A percentile compares a stretch with the other conserved stretches of the same genome.
phyloP scores from a whole-genome alignment of 1,140 invertebrate genomes.

The Drosophila kanapiae region DNA sequence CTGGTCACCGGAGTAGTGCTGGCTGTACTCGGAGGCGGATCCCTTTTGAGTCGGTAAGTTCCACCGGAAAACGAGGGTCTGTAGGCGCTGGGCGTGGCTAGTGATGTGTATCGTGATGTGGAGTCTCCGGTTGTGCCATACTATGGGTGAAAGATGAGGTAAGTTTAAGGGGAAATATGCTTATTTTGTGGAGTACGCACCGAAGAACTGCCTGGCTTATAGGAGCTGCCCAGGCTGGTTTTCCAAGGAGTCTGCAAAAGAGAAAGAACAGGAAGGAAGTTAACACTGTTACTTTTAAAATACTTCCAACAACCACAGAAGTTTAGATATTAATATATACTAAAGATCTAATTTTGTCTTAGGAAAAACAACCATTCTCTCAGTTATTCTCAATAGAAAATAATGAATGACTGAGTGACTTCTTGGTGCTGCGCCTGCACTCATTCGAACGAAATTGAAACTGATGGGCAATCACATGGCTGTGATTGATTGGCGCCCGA shows the following conservation, averaged over 20 bases:
- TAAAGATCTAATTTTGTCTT: not conserved
- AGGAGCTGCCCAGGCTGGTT: constrained; percentile 66
- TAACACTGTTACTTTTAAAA: too few relatives aligned
- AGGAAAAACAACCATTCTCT: not conserved
- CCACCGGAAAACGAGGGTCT: constrained; percentile 83
- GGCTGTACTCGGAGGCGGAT: constrained; percentile 48
- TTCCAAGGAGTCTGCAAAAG: constrained; percentile 74
- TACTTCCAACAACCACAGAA: too few relatives aligned
- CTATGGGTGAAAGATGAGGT: constrained; percentile 21
- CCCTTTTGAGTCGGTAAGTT: constrained; percentile 79
- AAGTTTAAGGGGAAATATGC: not conserved
- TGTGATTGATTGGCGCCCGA: constrained; percentile 73
- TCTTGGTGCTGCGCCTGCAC: constrained; percentile 12
- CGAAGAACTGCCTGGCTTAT: constrained; percentile 66
- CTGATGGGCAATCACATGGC: constrained; percentile 48
- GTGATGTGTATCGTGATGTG: constrained; percentile 68
- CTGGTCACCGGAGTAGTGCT: constrained; percentile 32
- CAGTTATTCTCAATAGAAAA: constrained; percentile 5
- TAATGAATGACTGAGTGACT: constrained; percentile 17
- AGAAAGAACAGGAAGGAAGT: not conserved
- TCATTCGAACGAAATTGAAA: constrained; percentile 50
- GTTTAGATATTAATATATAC: too few relatives aligned
- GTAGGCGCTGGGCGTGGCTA: constrained; percentile 76
- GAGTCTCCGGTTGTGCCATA: constrained; percentile 69
- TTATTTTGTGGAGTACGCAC: constrained; percentile 31